Evolutionary conservation across 2,113 vertebrate species (phyloP), one percentile per base, ranked within the genome.

Genomic region (Pollachius pollachius): DNA sequence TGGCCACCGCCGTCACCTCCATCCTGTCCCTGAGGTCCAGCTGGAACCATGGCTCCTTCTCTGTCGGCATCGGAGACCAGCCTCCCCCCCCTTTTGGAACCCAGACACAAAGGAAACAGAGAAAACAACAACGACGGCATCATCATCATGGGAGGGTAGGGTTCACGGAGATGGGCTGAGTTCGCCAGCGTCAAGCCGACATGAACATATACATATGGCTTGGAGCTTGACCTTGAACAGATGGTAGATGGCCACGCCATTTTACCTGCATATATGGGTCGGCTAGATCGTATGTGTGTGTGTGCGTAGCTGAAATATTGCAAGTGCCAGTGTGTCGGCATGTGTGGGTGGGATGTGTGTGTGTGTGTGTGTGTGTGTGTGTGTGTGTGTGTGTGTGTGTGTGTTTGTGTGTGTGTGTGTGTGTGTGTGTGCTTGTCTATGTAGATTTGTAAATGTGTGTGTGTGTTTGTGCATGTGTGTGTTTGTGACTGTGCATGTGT

Each of bases 21-120:
- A 96, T 91, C 87, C 95, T 91, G 76, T 94, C 95, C 59, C 93
- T 92, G 68, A 99, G 92, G 81, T 99, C 97, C 77, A 98, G 78
- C 90, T 99, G 97, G n/a, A 99, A 92, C 97, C 97, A 99, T 68
- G 96, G 95, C 18, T 94, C 92, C 34, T 88, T 78, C 0, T 93
- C 94, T 2, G 94, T 95, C 75, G 93, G 89, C 88, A 92, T 80
- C 0, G 97, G 96, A 48, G 95, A 95, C 97, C 97, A 99, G 70
- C 97, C 97, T 9, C 96, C 97, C n/a, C 91, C 90, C 87, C 96
- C 97, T 84, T 9, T 80, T 77, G 62, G 25, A 57, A 4, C 17
- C 52, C 61, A 57, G 34, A 56, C n/a, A 67, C n/a, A 19, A 21
- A 19, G 1, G 8, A 21, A 61, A 25, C 23, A 21, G 5, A 12